Evolutionary conservation across 2,888 invertebrate species (phyloP), one percentile per base, ranked within the genome.

Genomic region (Matsumyia berberina): DNA sequence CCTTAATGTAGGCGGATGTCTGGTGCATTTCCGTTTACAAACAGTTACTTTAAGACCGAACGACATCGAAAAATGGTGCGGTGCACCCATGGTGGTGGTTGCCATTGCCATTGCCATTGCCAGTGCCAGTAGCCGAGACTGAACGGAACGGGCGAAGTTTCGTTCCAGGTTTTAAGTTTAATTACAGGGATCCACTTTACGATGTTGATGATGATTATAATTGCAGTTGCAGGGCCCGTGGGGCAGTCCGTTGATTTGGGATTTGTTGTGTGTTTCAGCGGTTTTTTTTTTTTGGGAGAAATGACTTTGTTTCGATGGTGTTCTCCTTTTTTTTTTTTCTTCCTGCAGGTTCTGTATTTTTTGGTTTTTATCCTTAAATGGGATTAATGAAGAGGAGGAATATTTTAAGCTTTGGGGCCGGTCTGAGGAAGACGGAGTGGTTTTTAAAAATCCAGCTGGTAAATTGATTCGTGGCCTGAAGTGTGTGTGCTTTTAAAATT

Each of bases 1-100:
- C 85, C 85, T 85, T 85, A 80, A 85, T 85, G 85, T 85, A 80
- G 85, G 85, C 85, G 85, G 85, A 85, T 73, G 85, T 85, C 85
- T 85, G 85, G 85, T 85, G 85, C 85, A 85, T 85, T 85, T 85
- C 85, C 85, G 85, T 80, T 85, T 80, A 80, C 85, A 85, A 85
- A 85, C 85, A 85, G 74, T 85, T 80, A 85, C 80, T 85, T 70
- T 80, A 79, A 85, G 79, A 79, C 73, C 74, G 67, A 85, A 70
- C 70, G 74, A 85, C 80, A 80, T 80, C 35, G 76, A 82, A 82
- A 81, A 62, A 69, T 17, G 35, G 33, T 55, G 51, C 24, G 60
- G 49, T 15, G 42, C 15, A 37, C 37, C 37, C 17, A 39, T 24
- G 15, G 33, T 33, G 39, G 11, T 70, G 55, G 58, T 57, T n/a